Evolutionary conservation across 2,113 vertebrate genomes (phyloP).

Genomic region (Cyphomyrus plagiostoma): DNA sequence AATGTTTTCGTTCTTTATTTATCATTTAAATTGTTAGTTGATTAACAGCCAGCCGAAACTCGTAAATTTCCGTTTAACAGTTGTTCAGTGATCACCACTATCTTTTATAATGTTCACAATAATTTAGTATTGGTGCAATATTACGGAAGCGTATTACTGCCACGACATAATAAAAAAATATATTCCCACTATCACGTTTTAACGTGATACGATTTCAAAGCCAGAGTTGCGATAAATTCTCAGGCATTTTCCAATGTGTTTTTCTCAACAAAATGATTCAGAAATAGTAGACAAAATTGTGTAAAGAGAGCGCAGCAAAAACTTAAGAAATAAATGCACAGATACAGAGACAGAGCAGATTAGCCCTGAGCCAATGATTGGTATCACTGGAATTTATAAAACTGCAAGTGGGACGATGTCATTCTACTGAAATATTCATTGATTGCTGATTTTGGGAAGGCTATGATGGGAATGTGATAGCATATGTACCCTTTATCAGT

Average conservation of each 20-base stretch:
- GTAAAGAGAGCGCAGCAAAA: not conserved
- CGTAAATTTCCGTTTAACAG: not conserved
- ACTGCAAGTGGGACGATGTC: not conserved
- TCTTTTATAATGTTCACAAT: not conserved
- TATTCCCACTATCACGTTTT: no score
- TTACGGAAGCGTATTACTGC: not conserved
- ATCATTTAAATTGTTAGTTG: not conserved
- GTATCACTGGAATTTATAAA: not conserved
- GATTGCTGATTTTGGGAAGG: not conserved
- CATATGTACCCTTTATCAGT: not conserved
- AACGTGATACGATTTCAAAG: no score
- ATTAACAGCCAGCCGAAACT: not conserved
- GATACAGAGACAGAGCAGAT: not conserved
- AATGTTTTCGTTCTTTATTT: not conserved
- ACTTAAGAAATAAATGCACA: not conserved
- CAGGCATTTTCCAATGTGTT: no score
- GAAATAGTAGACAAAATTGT: not conserved
- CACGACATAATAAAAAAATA: no score
- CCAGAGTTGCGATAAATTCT: no score
- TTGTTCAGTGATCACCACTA: not conserved
- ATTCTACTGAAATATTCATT: not conserved
- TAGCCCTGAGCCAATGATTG: not conserved
- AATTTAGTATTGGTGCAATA: not conserved
- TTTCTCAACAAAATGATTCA: not conserved
- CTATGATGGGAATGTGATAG: not conserved